Conservation (phyloP, 2,113 vertebrate genomes). For the Gnathonemus echidnorhynchus region DNA sequence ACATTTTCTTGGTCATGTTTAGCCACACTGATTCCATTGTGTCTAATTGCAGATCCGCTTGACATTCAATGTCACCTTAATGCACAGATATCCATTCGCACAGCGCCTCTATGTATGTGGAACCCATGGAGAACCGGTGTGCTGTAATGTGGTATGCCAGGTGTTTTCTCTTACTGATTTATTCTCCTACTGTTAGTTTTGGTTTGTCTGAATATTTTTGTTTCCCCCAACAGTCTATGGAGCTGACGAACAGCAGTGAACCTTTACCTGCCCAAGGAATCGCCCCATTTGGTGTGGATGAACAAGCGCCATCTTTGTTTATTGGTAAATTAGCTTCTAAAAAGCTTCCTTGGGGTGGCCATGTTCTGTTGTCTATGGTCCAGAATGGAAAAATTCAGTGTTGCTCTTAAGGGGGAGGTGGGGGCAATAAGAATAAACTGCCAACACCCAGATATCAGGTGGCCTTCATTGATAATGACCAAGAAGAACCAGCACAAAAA, state of each 20-base stretch:
- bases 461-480: background rate
- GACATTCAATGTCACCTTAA: constrained; percentile 32
- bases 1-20: background rate
- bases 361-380: background rate
- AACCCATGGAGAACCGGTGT: background rate
- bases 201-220: background rate
- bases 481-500: background rate
- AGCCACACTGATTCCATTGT: background rate
- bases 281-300: constrained; percentile 4
- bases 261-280: background rate
- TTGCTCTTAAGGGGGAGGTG: background rate
- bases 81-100: constrained; percentile 17
- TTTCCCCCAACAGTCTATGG: background rate
- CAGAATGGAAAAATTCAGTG: background rate
- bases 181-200: background rate
- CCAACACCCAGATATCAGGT: background rate
- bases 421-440: background rate
- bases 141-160: constrained; percentile 35
- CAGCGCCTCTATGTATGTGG: constrained; percentile 41
- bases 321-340: constrained; percentile 39
- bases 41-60: constrained; percentile 30
- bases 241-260: background rate
- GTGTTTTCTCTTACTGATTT: background rate
- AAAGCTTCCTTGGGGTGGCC: background rate
- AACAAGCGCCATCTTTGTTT: constrained; percentile 28